Percentiles rank a stretch among this genome's conserved stretches.
These are phyloP conservation scores for Daktulosphaira vitifoliae DNA, from an alignment of 1,140 invertebrate genomes.

Conservation along the genomic window DNA sequence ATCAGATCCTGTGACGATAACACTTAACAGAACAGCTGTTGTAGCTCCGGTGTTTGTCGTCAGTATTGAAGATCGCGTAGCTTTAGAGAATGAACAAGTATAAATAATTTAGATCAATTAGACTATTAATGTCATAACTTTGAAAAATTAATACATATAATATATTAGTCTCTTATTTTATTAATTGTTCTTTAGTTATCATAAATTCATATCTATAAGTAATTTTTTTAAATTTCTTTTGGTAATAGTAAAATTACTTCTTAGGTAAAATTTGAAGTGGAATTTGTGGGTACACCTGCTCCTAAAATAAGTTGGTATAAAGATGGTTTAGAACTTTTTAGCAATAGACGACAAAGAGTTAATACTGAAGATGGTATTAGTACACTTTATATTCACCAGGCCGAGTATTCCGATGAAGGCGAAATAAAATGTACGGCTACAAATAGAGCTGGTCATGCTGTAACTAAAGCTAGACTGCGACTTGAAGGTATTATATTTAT, in stretches of 20 bases:
- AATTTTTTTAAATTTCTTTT: background rate
- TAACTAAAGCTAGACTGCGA: conserved; percentile 59
- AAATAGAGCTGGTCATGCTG: conserved; percentile 68
- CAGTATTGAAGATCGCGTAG: conserved; percentile 55
- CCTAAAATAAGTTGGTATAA: conserved; percentile 91
- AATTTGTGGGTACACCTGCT: conserved; percentile 68
- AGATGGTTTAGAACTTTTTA: conserved; percentile 76
- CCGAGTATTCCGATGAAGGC: conserved; percentile 66
- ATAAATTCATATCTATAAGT: too few species aligned
- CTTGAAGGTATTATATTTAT: conserved; percentile 55
- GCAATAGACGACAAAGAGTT: conserved; percentile 66
- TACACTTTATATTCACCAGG: conserved; percentile 70
- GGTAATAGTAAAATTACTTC: background rate
- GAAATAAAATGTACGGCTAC: conserved; percentile 82
- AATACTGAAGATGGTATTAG: conserved; percentile 66
- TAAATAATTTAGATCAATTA: conserved; percentile 8
- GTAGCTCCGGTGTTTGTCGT: conserved; percentile 58
- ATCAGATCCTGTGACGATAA: conserved; percentile 68
- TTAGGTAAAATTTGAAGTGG: conserved; percentile 67
- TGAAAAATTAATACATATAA: too few species aligned
- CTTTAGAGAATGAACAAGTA: conserved; percentile 67
- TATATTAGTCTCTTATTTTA: too few species aligned
- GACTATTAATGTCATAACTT: too few species aligned
- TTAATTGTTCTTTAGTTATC: too few species aligned
- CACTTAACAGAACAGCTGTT: conserved; percentile 56